phyloP scores from a whole-genome alignment of 2,113 vertebrate genomes.

The Serilophus lunatus region DNA sequence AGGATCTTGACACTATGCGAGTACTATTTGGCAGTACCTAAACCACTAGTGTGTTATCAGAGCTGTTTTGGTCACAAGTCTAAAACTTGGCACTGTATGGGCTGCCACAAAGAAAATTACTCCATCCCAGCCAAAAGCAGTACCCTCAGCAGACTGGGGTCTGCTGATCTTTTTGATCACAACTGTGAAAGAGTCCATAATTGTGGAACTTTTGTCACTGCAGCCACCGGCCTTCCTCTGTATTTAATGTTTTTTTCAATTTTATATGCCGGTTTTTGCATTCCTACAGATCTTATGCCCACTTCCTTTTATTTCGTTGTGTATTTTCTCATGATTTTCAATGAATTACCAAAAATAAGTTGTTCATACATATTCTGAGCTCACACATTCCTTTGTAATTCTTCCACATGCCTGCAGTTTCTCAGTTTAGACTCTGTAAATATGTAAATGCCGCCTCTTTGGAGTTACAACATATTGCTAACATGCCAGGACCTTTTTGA shows the following conservation, averaged over 20 bases:
- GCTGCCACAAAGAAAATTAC: neutral
- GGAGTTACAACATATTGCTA: neutral
- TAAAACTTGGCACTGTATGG: neutral
- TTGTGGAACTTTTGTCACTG: neutral
- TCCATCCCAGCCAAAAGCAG: neutral
- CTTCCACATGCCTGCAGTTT: neutral
- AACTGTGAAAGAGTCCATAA: neutral
- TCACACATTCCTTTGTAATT: neutral
- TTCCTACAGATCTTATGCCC: neutral
- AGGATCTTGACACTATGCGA: neutral
- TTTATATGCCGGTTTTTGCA: neutral
- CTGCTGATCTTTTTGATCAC: neutral
- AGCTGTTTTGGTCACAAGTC: neutral
- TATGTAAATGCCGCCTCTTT: neutral
- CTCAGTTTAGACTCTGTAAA: neutral
- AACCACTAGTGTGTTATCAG: neutral
- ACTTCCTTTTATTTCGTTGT: neutral
- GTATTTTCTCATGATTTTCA: neutral
- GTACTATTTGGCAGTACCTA: rapidly evolving
- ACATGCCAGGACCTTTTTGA: neutral
- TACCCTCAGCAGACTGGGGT: neutral
- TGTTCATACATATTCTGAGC: neutral
- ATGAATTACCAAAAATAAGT: neutral
- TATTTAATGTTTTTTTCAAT: neutral
- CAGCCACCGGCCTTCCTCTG: neutral